These are phyloP conservation scores for Ivindomyrus marchei DNA, from an alignment of 2,113 vertebrate genomes.

Conservation along the genomic window DNA sequence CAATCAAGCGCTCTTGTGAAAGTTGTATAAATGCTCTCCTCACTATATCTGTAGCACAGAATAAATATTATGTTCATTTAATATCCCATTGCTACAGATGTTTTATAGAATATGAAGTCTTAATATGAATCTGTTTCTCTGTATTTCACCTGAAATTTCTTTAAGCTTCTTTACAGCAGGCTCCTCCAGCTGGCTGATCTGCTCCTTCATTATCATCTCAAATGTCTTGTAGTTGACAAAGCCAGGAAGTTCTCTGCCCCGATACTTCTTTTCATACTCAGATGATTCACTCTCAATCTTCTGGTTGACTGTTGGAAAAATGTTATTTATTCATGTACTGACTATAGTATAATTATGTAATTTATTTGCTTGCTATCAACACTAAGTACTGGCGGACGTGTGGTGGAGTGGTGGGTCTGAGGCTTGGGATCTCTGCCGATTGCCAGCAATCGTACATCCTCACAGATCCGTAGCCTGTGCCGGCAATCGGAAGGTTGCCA, in stretches of 20 bases:
- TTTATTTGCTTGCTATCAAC: not conserved
- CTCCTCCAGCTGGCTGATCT: slow-evolving; percentile 64
- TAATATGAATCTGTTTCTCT: not conserved
- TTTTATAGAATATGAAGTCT: not conserved
- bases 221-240: slow-evolving; percentile 77
- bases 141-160: slow-evolving; percentile 42
- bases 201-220: slow-evolving; percentile 66
- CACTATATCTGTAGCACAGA: slow-evolving; percentile 43
- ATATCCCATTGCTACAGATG: not conserved
- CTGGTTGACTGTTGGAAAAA: slow-evolving; percentile 46
- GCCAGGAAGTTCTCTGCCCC: slow-evolving; percentile 73
- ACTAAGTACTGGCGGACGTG: not conserved
- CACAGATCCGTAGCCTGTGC: no score
- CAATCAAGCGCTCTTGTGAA: slow-evolving; percentile 47
- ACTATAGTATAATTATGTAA: not conserved
- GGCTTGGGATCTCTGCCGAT: no score
- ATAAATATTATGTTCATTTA: slow-evolving; percentile 35
- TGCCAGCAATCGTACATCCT: no score
- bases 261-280: slow-evolving; percentile 59
- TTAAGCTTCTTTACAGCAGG: slow-evolving; percentile 65
- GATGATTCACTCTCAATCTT: slow-evolving; percentile 33
- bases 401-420: no score
- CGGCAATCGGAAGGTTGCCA: no score
- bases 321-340: not conserved
- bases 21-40: slow-evolving; percentile 51